A percentile compares a stretch with the other conserved stretches of the same genome.
Conservation (phyloP, 1,140 invertebrate genomes). For the Episyrphus balteatus region DNA sequence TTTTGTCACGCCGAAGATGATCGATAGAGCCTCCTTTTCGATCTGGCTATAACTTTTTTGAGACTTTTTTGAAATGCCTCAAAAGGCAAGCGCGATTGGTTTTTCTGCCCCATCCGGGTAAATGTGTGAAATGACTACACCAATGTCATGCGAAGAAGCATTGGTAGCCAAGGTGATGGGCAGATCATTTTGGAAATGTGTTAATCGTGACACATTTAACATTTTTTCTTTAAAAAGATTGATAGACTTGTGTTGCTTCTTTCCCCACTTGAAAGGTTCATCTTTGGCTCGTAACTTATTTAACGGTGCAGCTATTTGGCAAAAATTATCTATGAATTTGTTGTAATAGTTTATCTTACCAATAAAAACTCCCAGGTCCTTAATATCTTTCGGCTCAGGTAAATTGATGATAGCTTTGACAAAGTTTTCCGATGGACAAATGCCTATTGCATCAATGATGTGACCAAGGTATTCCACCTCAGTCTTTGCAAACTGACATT, state of each 20-base stretch:
- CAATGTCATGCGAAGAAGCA: conserved; percentile 35
- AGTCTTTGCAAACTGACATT: conserved; percentile 10
- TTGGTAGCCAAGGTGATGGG: conserved; percentile 35
- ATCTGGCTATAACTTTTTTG: conserved; percentile 38
- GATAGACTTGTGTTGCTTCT: neutral
- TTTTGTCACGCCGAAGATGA: conserved; percentile 30
- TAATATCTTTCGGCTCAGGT: neutral
- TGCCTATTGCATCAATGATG: conserved; percentile 14
- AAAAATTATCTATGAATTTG: neutral
- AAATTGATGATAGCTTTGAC: conserved; percentile 6
- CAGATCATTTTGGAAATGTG: conserved; percentile 29
- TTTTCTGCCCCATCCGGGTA: conserved; percentile 26
- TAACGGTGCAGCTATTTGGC: conserved; percentile 4
- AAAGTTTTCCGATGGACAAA: conserved; percentile 9
- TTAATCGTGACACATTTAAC: conserved; percentile 9
- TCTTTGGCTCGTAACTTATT: conserved; percentile 15
- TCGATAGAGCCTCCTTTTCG: conserved; percentile 38
- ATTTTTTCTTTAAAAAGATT: neutral
- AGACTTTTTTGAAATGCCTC: too few relatives aligned
- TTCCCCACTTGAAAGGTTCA: conserved; percentile 10
- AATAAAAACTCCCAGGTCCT: neutral
- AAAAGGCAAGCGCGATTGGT: conserved; percentile 39
- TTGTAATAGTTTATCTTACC: neutral
- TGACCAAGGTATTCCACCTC: conserved; percentile 19
- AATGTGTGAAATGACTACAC: conserved; percentile 33